Percentiles rank a stretch among this genome's conserved stretches.
Conservation (phyloP, 2,113 vertebrate species). For the Lates calcarifer region DNA sequence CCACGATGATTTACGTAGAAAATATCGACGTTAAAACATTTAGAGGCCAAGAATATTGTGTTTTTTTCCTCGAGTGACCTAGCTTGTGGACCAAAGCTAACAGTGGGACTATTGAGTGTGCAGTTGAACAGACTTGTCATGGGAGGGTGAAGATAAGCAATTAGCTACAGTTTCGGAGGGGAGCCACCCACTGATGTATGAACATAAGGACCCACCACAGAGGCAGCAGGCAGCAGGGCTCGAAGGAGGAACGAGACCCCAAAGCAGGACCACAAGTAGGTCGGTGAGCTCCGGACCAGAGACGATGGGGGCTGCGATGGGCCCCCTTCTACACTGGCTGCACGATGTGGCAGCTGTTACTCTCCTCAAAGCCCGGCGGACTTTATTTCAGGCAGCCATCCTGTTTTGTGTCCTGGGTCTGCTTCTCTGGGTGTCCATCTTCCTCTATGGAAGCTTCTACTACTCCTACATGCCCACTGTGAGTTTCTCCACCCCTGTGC, state of each 20-base stretch:
- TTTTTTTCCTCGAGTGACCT: background rate
- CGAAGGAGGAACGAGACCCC: conserved; percentile 23
- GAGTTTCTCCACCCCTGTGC: conserved; percentile 91
- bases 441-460: conserved; percentile 95
- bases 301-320: conserved; percentile 66
- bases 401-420: conserved; percentile 87
- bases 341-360: conserved; percentile 87
- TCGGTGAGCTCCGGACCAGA: conserved; percentile 18
- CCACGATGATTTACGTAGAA: no score
- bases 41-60: accelerated
- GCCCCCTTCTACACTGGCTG: conserved; percentile 86
- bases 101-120: background rate
- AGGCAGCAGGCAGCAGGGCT: conserved; percentile 32
- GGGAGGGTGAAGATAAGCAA: conserved; percentile 47
- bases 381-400: conserved; percentile 89
- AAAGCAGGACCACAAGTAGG: conserved; percentile 22
- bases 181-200: conserved; percentile 64
- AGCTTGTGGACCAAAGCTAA: background rate
- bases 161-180: conserved; percentile 34
- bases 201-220: conserved; percentile 34
- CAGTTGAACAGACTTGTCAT: conserved; percentile 2
- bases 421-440: conserved; percentile 92
- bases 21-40: no score
- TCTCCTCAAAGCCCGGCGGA: conserved; percentile 87
- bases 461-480: conserved; percentile 94